Percentiles rank a stretch among this genome's conserved stretches.
These are phyloP conservation scores for Podocnemis expansa DNA, from an alignment of 2,113 vertebrate genomes.

Conservation along the genomic window DNA sequence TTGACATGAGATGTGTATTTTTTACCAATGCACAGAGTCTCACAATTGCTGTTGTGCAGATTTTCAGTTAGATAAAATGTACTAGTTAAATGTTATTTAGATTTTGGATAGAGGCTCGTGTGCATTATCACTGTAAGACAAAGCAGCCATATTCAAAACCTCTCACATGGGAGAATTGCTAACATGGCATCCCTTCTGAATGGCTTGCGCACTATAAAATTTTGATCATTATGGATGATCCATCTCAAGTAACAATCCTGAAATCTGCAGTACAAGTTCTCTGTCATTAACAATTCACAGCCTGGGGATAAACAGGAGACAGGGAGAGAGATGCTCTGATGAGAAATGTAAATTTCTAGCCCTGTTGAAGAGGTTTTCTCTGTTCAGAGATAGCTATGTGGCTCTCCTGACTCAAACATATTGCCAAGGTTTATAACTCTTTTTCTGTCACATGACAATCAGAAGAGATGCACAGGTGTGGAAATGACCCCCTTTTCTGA, in stretches of 20 bases:
- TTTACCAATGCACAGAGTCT: not conserved
- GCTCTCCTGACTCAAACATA: too few species aligned
- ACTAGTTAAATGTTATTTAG: too few species aligned
- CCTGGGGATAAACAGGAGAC: not conserved
- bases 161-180: not conserved
- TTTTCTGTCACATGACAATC: too few species aligned
- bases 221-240: not conserved
- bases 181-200: not conserved
- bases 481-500: too few species aligned
- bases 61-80: not conserved
- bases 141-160: not conserved
- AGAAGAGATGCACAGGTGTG: too few species aligned
- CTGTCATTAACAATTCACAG: not conserved
- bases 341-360: constrained; percentile 32
- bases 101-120: too few species aligned
- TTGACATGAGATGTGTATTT: not conserved
- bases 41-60: not conserved
- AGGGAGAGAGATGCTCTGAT: constrained; percentile 1
- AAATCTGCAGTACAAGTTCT: not conserved
- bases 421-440: too few species aligned
- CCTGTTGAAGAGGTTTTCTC: constrained; percentile 3
- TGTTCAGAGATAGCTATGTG: not conserved
- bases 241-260: not conserved
- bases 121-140: not conserved
- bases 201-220: not conserved